Base-by-base conservation (phyloP, 1,140 invertebrate genomes). In the Papilio aristodemus region DNA sequence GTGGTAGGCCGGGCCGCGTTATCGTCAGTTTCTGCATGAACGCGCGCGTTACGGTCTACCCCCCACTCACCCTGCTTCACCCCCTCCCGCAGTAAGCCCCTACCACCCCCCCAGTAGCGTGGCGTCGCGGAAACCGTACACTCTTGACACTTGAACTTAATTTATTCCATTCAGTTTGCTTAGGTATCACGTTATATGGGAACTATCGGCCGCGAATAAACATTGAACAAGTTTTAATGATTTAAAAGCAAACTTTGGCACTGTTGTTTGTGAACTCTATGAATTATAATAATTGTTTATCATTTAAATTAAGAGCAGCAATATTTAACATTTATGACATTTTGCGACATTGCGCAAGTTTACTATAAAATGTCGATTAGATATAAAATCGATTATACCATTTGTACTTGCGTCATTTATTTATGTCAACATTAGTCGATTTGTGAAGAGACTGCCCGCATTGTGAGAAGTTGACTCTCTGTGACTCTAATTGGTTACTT, bases 11-110 rank as follows among this genome's bases (percentile, higher is more conserved):
- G 81, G 80, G 75, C 83, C 60, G 60, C 60, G 89, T 92, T 92
- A 92, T 92, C 91, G 89, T 87, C 85, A 85, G 83, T 84, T 92
- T 91, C 90, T 83, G 80, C 89, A 87, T 92, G 91, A 91, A 90
- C 91, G 91, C 89, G 73, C 81, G 71, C 87, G 86, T 86, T 86
- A 87, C 84, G 73, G 75, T 68, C 67, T 73, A n/a, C n/a, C n/a
- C 75, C 82, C 77, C 62, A 60, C 66, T 68, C 73, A 39, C 74
- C 67, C 67, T 32, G 27, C 27, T 32, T 32, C 27, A 32, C 68
- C 70, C 71, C 62, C 46, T 10, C 10, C 36, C 7, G 14, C 58
- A n/a, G 57, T 32, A 59, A 19, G n/a, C 54, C 64, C 72, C 67
- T 67, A 79, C 67, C 71, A 38, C 72, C 58, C 67, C n/a, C 77